Evolutionary conservation across 2,797 vertebrate species (phyloP), one percentile per base, ranked within the genome.

Genomic region (Molossus alvarezi): DNA sequence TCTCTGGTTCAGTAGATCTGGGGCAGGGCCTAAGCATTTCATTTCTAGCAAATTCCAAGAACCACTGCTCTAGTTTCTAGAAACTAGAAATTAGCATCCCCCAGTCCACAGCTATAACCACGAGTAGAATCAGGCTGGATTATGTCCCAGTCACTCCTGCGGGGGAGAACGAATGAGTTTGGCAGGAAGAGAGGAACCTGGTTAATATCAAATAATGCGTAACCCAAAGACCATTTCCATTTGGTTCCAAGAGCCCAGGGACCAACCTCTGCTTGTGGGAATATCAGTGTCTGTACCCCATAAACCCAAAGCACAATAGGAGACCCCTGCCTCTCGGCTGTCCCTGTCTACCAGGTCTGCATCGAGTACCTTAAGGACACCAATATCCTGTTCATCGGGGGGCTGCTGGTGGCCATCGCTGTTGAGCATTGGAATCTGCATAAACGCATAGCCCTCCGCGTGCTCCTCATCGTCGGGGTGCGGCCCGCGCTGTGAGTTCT

Each of bases 371-470:
- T 99, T 95, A 99, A 99, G 60, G 99, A 99, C 98, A 98, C 98
- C 20, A 99, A 99, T 91, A 99, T 99, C 99, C 98, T 99, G 83
- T 99, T 99, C 85, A 81, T 99, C 0, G 99, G 99, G 1, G 99
- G 99, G 0, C 96, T 99, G 97, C 76, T 99, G 97, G 98, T 99
- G 98, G 99, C 99, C 94, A 98, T 99, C 0, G 98, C 99, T 0
- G 99, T 99, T 27, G 99, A 99, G 97, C 79, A 98, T 4, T 99
- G 99, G 99, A 98, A 99, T 72, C 99, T 99, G 27, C 99, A 99
- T 96, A 99, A 99, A 64, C 99, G 99, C 15, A 99, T 99, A 1
- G 99, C 99, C 71, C 98, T 99, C 67, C 48, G 96, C 0, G 99
- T 99, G 53, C 98, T 99, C 95, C 99, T 99, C 91, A 13, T 99